phyloP scores from a whole-genome alignment of 2,113 vertebrate genomes.

The Epinephelus fuscoguttatus region DNA sequence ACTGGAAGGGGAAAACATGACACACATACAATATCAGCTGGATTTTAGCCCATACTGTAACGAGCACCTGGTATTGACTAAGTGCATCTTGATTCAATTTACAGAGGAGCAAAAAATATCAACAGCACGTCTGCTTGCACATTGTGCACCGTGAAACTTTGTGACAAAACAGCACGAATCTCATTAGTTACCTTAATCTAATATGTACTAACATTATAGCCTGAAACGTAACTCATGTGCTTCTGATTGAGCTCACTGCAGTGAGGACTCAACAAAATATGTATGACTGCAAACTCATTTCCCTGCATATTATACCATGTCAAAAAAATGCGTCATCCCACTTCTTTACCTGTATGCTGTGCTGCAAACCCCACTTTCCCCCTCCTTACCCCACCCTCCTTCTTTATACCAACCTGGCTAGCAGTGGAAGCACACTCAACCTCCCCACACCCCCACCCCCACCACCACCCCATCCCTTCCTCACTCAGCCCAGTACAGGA shows the following conservation, averaged over 20 bases:
- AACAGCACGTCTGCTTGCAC: not conserved
- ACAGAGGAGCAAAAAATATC: conserved; percentile 14
- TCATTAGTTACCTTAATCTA: not conserved
- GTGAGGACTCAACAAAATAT: not conserved
- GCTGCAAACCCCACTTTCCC: conserved; percentile 33
- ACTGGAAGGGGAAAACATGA: not conserved
- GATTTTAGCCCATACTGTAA: not conserved
- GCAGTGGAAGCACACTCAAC: conserved; percentile 54
- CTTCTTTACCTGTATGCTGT: conserved; percentile 42
- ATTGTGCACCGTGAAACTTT: not conserved
- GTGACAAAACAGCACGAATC: conserved; percentile 6
- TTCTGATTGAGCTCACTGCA: conserved; percentile 17
- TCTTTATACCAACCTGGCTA: conserved; percentile 44
- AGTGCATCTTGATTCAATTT: conserved; percentile 30
- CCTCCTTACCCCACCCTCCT: conserved; percentile 40
- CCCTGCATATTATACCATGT: conserved; percentile 1
- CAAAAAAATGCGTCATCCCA: conserved; percentile 29
- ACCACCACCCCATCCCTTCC: conserved; percentile 42
- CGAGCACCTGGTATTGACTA: not conserved
- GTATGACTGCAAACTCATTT: conserved; percentile 7
- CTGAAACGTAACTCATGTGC: not conserved
- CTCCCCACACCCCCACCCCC: not conserved
- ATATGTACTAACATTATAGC: not conserved
- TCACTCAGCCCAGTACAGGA: conserved; percentile 68
- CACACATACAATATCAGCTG: not conserved